Evolutionary conservation across 2,797 vertebrate genomes (phyloP), one percentile per base, ranked within the genome.

Genomic region (Orestias chungarensis): DNA sequence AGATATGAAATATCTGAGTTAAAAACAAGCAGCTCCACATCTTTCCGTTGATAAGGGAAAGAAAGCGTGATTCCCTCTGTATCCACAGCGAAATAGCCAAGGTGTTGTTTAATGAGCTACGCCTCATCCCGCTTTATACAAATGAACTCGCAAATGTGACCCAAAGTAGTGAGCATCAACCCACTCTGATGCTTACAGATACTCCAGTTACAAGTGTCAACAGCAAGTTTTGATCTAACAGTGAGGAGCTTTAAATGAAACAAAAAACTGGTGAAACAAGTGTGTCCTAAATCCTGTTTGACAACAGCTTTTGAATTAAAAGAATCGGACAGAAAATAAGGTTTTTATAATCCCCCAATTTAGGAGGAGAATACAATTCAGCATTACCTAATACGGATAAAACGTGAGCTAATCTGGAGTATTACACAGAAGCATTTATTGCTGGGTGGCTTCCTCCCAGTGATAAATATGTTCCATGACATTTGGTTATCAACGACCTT

Each of bases 1-100:
- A n/a, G n/a, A n/a, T n/a, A n/a, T n/a, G n/a, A n/a, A n/a, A n/a
- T n/a, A n/a, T n/a, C n/a, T n/a, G n/a, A n/a, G n/a, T n/a, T n/a
- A 6, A 27, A 74, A 70, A 70, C 50, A 74, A 64, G 29, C 43
- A 72, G 40, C 0, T 29, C 7, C 2, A 18, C 43, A 65, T 8
- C 6, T 73, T 68, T 49, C 33, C 46, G 14, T 18, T 46, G 38
- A 6, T 10, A 6, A 62, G 29, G 17, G 61, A 47, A 66, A 25
- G 29, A 64, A 43, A 33, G 59, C 11, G 74, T 64, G 78, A 83
- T 78, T 52, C 86, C 85, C 80, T 73, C 17, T 29, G 50, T 57
- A 75, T 73, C 69, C 68, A 74, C 55, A 35, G 35, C 35, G 62
- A 70, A 38, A 44, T 64, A 54, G 64, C 27, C 47, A 67, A 71